Evolutionary conservation across 2,797 vertebrate species (phyloP), one percentile per base, ranked within the genome.

Genomic region (Poeciliopsis turneri): DNA sequence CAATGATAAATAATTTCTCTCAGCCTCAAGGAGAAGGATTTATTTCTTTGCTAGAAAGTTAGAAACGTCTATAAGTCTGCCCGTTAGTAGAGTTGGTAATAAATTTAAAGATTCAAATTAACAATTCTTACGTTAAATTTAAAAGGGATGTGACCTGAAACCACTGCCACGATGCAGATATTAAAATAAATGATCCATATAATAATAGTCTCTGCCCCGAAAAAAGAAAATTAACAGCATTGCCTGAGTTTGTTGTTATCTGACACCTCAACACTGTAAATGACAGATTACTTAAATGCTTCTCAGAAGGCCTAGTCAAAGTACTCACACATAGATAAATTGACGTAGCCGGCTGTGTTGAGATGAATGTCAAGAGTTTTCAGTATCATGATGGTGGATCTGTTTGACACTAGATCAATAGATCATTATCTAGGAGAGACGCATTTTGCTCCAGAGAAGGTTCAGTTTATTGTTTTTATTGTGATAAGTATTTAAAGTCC

Each of bases 131-230:
- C 0, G 5, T 39, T 4, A 36, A 39, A 36, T 77, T 86, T 16
- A 79, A 90, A 88, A 69, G 28, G 43, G n/a, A 81, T n/a, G 81
- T 36, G 82, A 85, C 41, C 41, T 28, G 23, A 69, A 43, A 28
- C 9, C 9, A 41, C 25, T n/a, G 23, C 39, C 66, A 85, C 75
- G 46, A 70, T 84, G 36, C 16, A 68, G 13, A 74, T 2, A 1
- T 46, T 75, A 76, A 45, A 76, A 95, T 46, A 94, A 91, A 89
- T 83, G 91, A 88, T 79, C 64, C 36, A 86, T 84, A 88, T 85
- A 85, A 90, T 81, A 46, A 57, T 77, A 77, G 77, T n/a, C 23
- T 12, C 25, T 45, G 25, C 12, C 23, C 41, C 66, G 25, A 82
- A 55, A 79, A 77, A 45, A 64, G 84, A 86, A 81, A 55, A 78